These are phyloP conservation scores for Cynoglossus semilaevis DNA, from an alignment of 2,113 vertebrate species.

Conservation along the genomic window DNA sequence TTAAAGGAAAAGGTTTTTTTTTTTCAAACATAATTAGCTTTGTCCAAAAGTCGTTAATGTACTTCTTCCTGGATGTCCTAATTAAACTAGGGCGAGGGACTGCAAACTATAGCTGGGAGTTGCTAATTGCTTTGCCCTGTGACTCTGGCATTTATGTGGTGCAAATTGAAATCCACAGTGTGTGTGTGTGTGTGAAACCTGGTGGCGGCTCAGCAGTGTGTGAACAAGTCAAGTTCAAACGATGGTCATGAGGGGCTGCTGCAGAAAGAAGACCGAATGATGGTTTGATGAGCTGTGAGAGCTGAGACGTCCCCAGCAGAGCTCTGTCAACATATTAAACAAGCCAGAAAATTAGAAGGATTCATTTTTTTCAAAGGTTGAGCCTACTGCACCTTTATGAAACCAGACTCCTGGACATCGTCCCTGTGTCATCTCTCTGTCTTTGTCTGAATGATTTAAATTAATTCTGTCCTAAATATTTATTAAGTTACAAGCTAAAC, in stretches of 20 bases:
- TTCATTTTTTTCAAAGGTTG: background rate
- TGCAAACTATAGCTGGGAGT: background rate
- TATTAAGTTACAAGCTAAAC: too few species aligned
- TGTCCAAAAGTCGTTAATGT: background rate
- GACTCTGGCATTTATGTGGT: slow-evolving; percentile 18
- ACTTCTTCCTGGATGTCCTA: background rate
- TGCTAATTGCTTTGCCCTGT: slow-evolving; percentile 23
- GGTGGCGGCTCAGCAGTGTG: slow-evolving; percentile 16
- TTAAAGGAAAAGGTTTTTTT: too few species aligned
- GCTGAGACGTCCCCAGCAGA: background rate
- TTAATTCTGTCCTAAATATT: too few species aligned
- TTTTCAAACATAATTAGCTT: background rate
- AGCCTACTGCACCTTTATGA: too few species aligned
- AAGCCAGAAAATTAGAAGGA: background rate
- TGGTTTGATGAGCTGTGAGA: background rate
- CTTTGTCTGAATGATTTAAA: too few species aligned
- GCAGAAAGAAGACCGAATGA: background rate
- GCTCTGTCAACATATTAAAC: background rate
- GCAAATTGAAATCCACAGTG: slow-evolving; percentile 36
- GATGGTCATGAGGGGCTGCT: slow-evolving; percentile 19
- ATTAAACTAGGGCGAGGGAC: background rate
- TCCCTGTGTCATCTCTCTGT: too few species aligned
- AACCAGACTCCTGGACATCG: too few species aligned
- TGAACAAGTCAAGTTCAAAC: slow-evolving; percentile 30
- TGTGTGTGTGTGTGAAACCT: background rate